These are phyloP conservation scores for Cladopsammia gracilis DNA, from an alignment of 64 coral and sea anemone species.

Conservation along the genomic window DNA sequence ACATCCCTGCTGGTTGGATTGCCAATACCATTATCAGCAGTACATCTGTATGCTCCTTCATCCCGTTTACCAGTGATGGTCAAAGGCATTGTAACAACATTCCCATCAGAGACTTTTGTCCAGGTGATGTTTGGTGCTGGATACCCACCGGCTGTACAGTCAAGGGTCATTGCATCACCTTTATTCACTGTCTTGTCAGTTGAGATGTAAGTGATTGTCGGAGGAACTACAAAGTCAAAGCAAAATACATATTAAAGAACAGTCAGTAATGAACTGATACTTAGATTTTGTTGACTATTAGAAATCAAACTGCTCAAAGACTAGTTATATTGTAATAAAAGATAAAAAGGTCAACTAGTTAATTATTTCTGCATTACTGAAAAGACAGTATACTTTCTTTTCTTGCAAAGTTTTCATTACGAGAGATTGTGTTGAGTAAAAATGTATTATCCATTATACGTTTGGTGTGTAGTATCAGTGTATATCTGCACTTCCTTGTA, in stretches of 20 bases:
- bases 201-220: neutral
- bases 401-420: no score
- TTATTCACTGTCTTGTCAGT: neutral
- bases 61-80: neutral
- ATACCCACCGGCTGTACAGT: neutral
- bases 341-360: no score
- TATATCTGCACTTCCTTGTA: no score
- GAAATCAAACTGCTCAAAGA: no score
- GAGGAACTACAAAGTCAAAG: neutral
- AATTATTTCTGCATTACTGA: no score
- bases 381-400: no score
- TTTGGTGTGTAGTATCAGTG: no score
- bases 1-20: neutral
- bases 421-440: no score
- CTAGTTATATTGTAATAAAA: no score
- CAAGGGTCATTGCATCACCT: neutral
- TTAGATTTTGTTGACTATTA: no score
- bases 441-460: no score
- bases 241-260: neutral
- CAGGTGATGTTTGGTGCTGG: neutral
- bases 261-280: no score
- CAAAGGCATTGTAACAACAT: neutral
- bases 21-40: constrained; percentile 18
- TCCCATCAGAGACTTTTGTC: neutral
- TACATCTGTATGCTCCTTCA: constrained; percentile 16